Base-by-base conservation (phyloP, 2,113 vertebrate species). In the Sardina pilchardus region DNA sequence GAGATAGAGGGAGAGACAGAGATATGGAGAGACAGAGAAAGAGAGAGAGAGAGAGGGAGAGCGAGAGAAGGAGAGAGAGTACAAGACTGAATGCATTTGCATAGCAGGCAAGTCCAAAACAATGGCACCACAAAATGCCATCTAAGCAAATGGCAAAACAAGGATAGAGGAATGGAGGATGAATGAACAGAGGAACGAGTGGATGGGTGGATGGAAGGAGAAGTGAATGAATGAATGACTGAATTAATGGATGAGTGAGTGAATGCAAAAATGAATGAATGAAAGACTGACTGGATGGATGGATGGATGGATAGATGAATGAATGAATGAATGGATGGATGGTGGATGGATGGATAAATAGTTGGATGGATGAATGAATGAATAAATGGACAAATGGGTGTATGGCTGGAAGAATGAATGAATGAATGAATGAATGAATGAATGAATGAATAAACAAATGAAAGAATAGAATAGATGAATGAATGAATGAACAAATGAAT, bases 21-120 rank as follows among this genome's bases (percentile, higher is more conserved):
- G 80, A 75, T 8, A 50, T 8, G 30, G 59, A 48, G 81, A 48
- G 50, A 47, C 44, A 81, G 48, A 78, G 83, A 82, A 53, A 85
- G 56, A 59, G 81, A 43, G 59, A 85, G 59, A 44, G 47, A n/a
- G n/a, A 8, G 59, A 78, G 59, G 82, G 67, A 80, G 8, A 45
- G 7, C n/a, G 45, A 47, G 45, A 6, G 39, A 39, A 4, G 10
- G 36, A 39, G 14, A 36, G 44, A 84, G 36, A 83, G 82, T 42
- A 84, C 50, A 48, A 30, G 81, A 80, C 8, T 43, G 63, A 47
- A 21, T 21, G 19, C 17, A 53, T 53, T 21, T 53, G 50, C 50
- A 53, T 19, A 53, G 50, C 50, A 19, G 50, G 16, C 50, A 53
- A 53, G 50, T 53, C 17, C 50, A 17, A 50, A 53, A 21, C 16